Evolutionary conservation across 2,113 vertebrate species (phyloP), one percentile per base, ranked within the genome.

Genomic region (Prietella phreatophila): DNA sequence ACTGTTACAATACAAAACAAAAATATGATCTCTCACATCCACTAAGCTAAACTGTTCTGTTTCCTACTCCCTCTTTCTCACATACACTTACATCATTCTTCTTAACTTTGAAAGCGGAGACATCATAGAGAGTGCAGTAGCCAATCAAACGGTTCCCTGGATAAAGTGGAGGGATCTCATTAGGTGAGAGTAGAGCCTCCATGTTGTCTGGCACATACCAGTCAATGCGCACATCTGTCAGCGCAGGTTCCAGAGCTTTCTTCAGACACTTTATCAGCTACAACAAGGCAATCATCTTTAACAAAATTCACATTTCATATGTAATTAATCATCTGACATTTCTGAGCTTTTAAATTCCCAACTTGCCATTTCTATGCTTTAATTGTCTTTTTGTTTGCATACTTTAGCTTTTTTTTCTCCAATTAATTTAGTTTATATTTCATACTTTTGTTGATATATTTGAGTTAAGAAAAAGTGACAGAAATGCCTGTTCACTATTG

Each of bases 201-300:
- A 97, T 96, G 67, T 96, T 96, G 88, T 99, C 97, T 0, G 98
- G 98, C 91, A 99, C 95, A 8, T 98, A 99, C 98, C 98, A 99
- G 94, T 99, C 97, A 22, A 99, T 97, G 42, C 96, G 97, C 85
- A 99, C 95, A 83, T 99, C 97, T 0, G 97, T 99, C 91, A 99
- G 27, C 1, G 96, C 98, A 0, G 98, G 98, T 92, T 99, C 98
- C n/a, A 99, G 95, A 0, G 98, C 98, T 90, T 97, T 99, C 93
- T 98, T 97, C 92, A 99, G 94, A 39, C 96, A 96, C 93, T 96
- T 98, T 80, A 99, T 96, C 89, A 99, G 94, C 98, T 99, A 56
- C 93, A 10, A 75, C 56, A 85, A 84, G 55, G 69, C 79, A 55
- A 61, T 30, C 10, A 78, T 53, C 42, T 78, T 78, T n/a, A 30